A percentile compares a stretch with the other conserved stretches of the same genome.
Evolutionary conservation across 2,888 invertebrate genomes (phyloP).

Genomic region (Mermis nigrescens): DNA sequence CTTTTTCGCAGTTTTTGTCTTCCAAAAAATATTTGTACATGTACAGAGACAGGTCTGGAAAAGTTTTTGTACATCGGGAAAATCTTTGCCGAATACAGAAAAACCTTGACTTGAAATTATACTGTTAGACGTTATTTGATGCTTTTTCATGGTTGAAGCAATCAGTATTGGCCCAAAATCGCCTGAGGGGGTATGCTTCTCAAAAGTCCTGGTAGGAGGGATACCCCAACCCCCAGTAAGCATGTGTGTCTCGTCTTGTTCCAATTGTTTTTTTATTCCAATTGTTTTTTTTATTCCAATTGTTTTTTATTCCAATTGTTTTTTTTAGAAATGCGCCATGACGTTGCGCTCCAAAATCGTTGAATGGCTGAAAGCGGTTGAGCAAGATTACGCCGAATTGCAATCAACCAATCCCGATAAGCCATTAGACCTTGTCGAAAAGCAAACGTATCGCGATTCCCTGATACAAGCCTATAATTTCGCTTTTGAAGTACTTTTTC

Average conservation of each 20-base stretch:
- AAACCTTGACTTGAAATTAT: neutral
- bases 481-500: slow-evolving; percentile 53
- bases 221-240: neutral
- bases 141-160: too few species aligned
- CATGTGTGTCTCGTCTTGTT: neutral
- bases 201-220: too few species aligned
- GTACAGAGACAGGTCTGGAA: too few species aligned
- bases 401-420: neutral
- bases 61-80: too few species aligned
- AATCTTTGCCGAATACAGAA: too few species aligned
- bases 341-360: slow-evolving; percentile 2
- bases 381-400: neutral
- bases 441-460: slow-evolving; percentile 49
- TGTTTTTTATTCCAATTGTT: neutral
- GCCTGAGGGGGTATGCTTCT: too few species aligned
- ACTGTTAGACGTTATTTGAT: neutral
- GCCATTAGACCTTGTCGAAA: neutral
- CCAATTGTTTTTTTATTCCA: neutral
- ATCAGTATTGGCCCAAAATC: too few species aligned
- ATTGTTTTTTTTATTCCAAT: neutral
- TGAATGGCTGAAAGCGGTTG: neutral
- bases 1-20: too few species aligned
- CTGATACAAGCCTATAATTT: slow-evolving; percentile 70
- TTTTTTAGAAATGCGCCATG: slow-evolving; percentile 6
- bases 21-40: too few species aligned